Evolutionary conservation across 2,888 invertebrate genomes (phyloP).

Genomic region (Philonicus albiceps): DNA sequence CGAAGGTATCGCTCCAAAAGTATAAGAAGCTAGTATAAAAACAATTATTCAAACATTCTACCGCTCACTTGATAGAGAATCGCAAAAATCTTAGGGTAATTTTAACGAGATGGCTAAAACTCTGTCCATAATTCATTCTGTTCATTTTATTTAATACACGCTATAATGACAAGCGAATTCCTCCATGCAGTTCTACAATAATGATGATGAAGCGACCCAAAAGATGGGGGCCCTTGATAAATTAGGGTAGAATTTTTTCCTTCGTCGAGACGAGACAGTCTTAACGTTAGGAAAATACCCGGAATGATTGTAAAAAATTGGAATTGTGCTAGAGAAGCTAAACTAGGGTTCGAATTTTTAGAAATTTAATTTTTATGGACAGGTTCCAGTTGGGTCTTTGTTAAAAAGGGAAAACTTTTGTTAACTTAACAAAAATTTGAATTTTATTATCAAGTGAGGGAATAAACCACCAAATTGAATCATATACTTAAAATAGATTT

Average conservation of each 20-base stretch:
- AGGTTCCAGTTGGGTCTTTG: background rate
- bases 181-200: slow-evolving; percentile 31
- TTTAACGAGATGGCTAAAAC: slow-evolving; percentile 3
- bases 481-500: background rate
- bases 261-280: background rate
- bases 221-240: slow-evolving; percentile 42
- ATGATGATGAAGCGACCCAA: slow-evolving; percentile 11
- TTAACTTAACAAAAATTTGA: background rate
- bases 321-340: background rate
- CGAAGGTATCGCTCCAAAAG: background rate
- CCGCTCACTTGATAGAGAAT: background rate
- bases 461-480: background rate
- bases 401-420: background rate
- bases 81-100: background rate
- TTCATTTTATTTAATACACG: slow-evolving; percentile 49
- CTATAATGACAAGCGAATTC: slow-evolving; percentile 48
- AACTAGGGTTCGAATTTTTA: background rate
- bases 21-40: background rate
- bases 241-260: slow-evolving; percentile 49
- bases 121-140: slow-evolving; percentile 49
- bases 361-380: background rate
- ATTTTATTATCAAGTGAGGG: background rate
- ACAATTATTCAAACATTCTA: background rate
- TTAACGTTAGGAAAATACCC: background rate
- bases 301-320: background rate